Conservation (phyloP, 1,140 invertebrate species). For the Saccostrea echinata region DNA sequence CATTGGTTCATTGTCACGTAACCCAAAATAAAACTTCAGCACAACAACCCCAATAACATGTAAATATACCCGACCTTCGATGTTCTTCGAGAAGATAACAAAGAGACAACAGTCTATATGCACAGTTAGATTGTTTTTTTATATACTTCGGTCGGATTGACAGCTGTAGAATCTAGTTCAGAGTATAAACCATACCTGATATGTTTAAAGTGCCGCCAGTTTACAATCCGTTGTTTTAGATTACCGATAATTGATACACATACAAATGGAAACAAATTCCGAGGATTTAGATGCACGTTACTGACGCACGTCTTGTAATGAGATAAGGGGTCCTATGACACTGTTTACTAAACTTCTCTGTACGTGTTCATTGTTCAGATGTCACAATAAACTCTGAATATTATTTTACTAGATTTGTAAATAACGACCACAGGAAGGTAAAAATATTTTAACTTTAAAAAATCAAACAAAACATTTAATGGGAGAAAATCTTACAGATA, state of each 20-base stretch:
- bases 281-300: background rate
- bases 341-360: background rate
- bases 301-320: background rate
- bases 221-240: background rate
- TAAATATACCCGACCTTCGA: background rate
- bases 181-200: background rate
- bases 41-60: background rate
- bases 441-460: no score
- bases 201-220: background rate
- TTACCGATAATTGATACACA: background rate
- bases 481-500: no score
- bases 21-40: background rate
- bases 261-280: background rate
- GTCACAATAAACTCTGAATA: background rate
- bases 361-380: background rate
- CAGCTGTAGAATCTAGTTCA: background rate
- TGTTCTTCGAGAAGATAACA: background rate
- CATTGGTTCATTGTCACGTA: background rate
- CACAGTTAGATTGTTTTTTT: no score
- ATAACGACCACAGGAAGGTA: no score
- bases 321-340: background rate
- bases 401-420: background rate
- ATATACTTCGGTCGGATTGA: background rate
- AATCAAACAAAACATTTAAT: no score
- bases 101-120: background rate